phyloP scores from a whole-genome alignment of 2,113 vertebrate species.

The Tonatia bakeri region DNA sequence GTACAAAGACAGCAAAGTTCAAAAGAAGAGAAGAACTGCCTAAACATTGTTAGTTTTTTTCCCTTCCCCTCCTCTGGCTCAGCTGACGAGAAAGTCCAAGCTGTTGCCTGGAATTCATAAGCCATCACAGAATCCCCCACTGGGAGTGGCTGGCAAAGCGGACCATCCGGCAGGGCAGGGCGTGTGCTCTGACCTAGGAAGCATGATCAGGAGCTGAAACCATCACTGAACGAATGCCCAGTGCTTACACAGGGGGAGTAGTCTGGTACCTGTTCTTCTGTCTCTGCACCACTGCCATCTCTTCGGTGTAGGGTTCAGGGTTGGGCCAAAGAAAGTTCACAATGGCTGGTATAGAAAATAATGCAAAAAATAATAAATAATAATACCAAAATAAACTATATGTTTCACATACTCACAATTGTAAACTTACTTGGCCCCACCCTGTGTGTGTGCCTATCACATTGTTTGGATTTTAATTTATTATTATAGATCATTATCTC shows the following conservation, averaged over 20 bases:
- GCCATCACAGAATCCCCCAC: neutral
- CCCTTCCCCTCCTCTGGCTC: neutral
- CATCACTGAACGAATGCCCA: no score
- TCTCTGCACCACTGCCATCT: neutral
- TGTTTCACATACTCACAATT: neutral
- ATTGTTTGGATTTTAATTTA: neutral
- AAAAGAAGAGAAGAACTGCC: neutral
- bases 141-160: neutral
- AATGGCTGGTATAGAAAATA: neutral
- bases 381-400: neutral
- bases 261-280: neutral
- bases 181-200: neutral
- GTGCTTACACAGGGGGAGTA: accelerated
- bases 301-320: neutral
- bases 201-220: neutral
- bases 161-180: accelerated
- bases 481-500: neutral
- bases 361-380: neutral
- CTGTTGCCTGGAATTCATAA: neutral
- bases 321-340: neutral
- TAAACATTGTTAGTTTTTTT: neutral
- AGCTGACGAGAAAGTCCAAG: neutral
- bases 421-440: neutral
- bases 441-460: neutral
- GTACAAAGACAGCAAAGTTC: neutral